Evolutionary conservation across 2,888 invertebrate genomes (phyloP).

Genomic region (Macrosoma leucophasiata): DNA sequence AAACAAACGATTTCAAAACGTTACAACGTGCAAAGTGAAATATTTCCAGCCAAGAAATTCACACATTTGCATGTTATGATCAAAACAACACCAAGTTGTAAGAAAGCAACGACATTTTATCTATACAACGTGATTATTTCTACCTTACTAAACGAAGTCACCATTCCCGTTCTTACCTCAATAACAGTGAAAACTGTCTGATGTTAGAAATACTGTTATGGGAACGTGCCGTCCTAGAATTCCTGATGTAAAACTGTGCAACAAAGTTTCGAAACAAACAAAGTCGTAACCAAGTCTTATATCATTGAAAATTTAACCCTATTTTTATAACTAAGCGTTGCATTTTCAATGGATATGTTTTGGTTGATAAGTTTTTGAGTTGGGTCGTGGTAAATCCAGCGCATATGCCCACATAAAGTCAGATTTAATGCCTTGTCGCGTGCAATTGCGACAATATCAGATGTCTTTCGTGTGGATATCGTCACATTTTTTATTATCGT

Average conservation of each 20-base stretch:
- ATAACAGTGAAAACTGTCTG: constrained; percentile 23
- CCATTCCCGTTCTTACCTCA: constrained; percentile 14
- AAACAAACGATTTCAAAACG: too few relatives aligned
- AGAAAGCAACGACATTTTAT: too few relatives aligned
- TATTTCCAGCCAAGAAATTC: too few relatives aligned
- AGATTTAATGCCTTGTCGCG: constrained; percentile 32
- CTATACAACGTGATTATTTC: too few relatives aligned
- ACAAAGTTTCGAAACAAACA: constrained; percentile 6
- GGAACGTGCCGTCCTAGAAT: constrained; percentile 21
- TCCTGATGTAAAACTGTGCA: constrained; percentile 24
- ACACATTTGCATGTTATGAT: too few relatives aligned
- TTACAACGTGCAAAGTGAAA: too few relatives aligned
- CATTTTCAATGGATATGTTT: constrained; percentile 1
- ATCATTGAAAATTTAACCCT: constrained; percentile 3
- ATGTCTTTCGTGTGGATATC: constrained; percentile 28
- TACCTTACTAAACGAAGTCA: too few relatives aligned
- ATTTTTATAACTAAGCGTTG: background rate
- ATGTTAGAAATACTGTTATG: constrained; percentile 22
- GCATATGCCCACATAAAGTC: constrained; percentile 29
- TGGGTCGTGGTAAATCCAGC: constrained; percentile 17
- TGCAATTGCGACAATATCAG: constrained; percentile 35
- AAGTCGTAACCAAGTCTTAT: background rate
- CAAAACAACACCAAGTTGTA: too few relatives aligned
- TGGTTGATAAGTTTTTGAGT: constrained; percentile 9
- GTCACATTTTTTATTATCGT: constrained; percentile 31